A percentile compares a stretch with the other conserved stretches of the same genome.
phyloP scores from a whole-genome alignment of 2,797 vertebrate genomes.

The Sardinella longiceps region DNA sequence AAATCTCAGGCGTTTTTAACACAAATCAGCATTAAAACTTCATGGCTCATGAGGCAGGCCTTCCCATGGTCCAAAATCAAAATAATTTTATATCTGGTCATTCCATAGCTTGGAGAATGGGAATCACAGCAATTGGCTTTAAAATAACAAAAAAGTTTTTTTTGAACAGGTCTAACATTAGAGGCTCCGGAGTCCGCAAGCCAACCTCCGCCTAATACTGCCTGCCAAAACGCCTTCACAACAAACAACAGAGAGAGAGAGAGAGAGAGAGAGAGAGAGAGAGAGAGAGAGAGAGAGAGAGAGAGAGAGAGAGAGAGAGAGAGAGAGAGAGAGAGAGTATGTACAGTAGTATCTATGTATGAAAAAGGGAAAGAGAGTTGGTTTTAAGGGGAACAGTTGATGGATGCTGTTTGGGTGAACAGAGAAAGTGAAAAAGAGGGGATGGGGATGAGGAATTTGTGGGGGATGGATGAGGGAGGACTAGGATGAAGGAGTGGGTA shows the following conservation, averaged over 20 bases:
- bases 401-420: constrained; percentile 13
- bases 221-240: constrained; percentile 62
- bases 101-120: too few species aligned
- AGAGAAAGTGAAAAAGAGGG: constrained; percentile 19
- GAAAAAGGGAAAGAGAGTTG: constrained; percentile 8
- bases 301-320: constrained; percentile 29
- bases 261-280: constrained; percentile 54
- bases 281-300: constrained; percentile 53
- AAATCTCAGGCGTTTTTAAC: too few species aligned
- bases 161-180: too few species aligned
- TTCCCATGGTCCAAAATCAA: too few species aligned
- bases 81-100: too few species aligned
- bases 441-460: constrained; percentile 24
- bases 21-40: too few species aligned
- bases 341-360: constrained; percentile 29
- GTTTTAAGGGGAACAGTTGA: constrained; percentile 57
- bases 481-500: background rate
- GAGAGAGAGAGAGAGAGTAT: constrained; percentile 51
- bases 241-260: constrained; percentile 53
- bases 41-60: too few species aligned
- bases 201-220: constrained; percentile 63
- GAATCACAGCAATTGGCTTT: too few species aligned
- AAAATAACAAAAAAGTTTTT: too few species aligned
- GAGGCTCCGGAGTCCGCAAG: constrained; percentile 66
- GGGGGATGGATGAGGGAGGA: background rate